Percentiles rank a stretch among this genome's conserved stretches.
Evolutionary conservation across 2,113 vertebrate genomes (phyloP).

Genomic region (Aegotheles bennettii): DNA sequence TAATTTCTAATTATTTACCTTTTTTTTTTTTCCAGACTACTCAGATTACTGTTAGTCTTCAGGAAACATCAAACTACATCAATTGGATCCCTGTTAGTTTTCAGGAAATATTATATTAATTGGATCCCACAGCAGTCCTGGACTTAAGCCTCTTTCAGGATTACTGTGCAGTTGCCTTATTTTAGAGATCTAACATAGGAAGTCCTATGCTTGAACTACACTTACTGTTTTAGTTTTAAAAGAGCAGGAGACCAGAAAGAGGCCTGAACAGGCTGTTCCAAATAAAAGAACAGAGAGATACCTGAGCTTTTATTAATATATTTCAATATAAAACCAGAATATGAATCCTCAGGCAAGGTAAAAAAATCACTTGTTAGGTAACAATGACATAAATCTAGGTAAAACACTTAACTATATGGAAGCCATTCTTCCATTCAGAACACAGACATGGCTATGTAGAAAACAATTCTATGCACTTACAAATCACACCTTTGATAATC

Average conservation of each 20-base stretch:
- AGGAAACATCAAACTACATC: neutral
- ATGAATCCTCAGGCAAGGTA: neutral
- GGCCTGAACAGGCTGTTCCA: neutral
- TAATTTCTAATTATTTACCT: neutral
- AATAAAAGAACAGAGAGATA: neutral
- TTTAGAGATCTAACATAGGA: neutral
- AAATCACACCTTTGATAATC: neutral
- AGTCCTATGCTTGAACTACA: neutral
- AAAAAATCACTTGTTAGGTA: neutral
- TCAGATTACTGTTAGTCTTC: neutral
- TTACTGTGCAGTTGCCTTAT: neutral
- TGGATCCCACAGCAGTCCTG: neutral
- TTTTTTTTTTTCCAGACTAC: neutral
- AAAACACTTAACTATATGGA: neutral
- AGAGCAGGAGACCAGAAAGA: neutral
- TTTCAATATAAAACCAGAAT: neutral
- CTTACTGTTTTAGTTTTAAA: neutral
- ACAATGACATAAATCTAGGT: neutral
- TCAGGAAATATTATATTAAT: accelerated
- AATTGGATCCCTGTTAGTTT: too few species aligned
- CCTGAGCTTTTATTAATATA: neutral
- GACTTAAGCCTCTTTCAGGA: neutral
- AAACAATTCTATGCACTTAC: neutral
- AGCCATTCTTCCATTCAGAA: neutral
- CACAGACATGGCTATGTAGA: too few species aligned